Conservation (phyloP, 2,113 vertebrate species). For the Tupaia tana region DNA sequence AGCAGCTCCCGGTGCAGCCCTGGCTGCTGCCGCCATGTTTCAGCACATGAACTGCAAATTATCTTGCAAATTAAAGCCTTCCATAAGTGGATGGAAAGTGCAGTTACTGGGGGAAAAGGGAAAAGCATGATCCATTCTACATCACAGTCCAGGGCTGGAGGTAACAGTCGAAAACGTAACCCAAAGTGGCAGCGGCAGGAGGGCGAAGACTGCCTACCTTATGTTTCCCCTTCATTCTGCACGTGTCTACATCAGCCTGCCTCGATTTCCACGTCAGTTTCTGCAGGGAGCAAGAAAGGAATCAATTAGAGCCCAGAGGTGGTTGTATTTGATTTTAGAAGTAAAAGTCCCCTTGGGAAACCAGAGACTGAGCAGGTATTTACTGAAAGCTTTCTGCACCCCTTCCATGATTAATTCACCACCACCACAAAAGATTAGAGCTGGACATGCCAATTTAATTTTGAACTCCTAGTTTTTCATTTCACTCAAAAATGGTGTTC, state of each 20-base stretch:
- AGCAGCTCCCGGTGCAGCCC: conserved; percentile 61
- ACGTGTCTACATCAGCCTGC: conserved; percentile 98
- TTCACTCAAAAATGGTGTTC: conserved; percentile 52
- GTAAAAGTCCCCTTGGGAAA: conserved; percentile 79
- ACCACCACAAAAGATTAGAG: conserved; percentile 68
- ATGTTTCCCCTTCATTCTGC: conserved; percentile 99
- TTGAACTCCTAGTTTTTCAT: conserved; percentile 71
- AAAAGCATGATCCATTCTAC: conserved; percentile 77
- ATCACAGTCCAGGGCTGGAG: conserved; percentile 73
- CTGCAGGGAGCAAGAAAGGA: conserved; percentile 88
- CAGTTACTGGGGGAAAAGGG: conserved; percentile 82
- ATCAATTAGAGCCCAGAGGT: conserved; percentile 85
- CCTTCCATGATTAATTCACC: conserved; percentile 83
- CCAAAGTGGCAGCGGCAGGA: conserved; percentile 83
- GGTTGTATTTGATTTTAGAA: conserved; percentile 85
- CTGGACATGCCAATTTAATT: conserved; percentile 75
- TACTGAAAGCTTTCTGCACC: conserved; percentile 82
- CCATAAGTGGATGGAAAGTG: conserved; percentile 84
- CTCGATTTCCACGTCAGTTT: conserved; percentile 99
- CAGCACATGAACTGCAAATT: conserved; percentile 84
- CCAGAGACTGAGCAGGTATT: conserved; percentile 79
- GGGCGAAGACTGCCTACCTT: conserved; percentile 92
- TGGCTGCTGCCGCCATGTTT: conserved; percentile 73
- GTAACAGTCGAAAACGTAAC: conserved; percentile 84
- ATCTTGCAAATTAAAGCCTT: conserved; percentile 86